Conservation (phyloP, 2,113 vertebrate genomes). For the Chaetodon auriga region DNA sequence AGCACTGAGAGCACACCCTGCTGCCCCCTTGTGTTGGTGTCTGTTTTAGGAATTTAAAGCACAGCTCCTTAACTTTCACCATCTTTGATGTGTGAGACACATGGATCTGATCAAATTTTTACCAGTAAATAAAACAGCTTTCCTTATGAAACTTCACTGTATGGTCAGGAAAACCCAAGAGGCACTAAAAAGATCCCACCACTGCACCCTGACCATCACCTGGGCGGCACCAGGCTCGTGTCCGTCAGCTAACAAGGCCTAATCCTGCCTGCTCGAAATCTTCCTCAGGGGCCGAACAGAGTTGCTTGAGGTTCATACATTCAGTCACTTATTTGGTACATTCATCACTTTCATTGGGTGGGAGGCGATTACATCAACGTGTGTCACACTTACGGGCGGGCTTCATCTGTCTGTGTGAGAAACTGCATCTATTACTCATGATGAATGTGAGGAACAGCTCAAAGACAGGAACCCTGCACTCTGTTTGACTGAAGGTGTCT, state of each 20-base stretch:
- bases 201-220: slow-evolving; percentile 6
- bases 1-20: neutral
- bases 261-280: slow-evolving; percentile 3
- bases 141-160: slow-evolving; percentile 14
- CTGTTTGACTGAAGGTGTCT: slow-evolving; percentile 15
- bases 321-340: slow-evolving; percentile 72
- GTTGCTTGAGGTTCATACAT: slow-evolving; percentile 61
- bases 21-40: slow-evolving; percentile 54
- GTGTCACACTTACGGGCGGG: slow-evolving; percentile 19
- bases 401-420: slow-evolving; percentile 11
- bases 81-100: slow-evolving; percentile 19
- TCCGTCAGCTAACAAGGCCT: slow-evolving; percentile 25
- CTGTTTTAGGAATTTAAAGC: slow-evolving; percentile 16
- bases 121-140: slow-evolving; percentile 35
- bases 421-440: slow-evolving; percentile 38
- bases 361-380: slow-evolving; percentile 34
- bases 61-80: neutral
- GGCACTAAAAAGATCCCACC: slow-evolving; percentile 49
- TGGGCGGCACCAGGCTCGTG: slow-evolving; percentile 17
- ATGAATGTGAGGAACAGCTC: slow-evolving; percentile 30
- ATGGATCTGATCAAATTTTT: slow-evolving; percentile 15
- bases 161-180: slow-evolving; percentile 42
- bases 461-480: slow-evolving; percentile 46
- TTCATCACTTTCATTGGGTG: slow-evolving; percentile 56
- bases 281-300: neutral